phyloP scores from a whole-genome alignment of 2,888 invertebrate species.

The Phasia obesa region DNA sequence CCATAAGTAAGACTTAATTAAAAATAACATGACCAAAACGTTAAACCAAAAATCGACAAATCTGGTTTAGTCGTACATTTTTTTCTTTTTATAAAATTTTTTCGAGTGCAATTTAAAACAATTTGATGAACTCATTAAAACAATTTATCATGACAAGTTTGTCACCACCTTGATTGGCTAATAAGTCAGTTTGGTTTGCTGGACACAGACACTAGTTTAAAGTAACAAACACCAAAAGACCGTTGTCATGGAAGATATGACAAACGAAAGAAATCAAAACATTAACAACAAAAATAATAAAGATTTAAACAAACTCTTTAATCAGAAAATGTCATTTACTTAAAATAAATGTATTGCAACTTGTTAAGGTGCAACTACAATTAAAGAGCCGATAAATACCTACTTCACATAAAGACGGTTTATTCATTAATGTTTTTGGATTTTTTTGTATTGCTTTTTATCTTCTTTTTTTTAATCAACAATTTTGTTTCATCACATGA shows the following conservation, averaged over 20 bases:
- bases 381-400: constrained; percentile 33
- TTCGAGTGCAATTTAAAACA: constrained; percentile 24
- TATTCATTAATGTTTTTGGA: not conserved
- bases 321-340: constrained; percentile 58
- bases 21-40: no score
- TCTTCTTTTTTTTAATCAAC: constrained; percentile 45
- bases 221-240: constrained; percentile 26
- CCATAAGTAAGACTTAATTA: no score
- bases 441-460: not conserved
- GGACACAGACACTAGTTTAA: not conserved
- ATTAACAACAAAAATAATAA: constrained; percentile 29
- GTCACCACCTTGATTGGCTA: constrained; percentile 68
- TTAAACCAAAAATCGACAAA: no score
- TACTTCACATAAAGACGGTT: no score
- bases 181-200: constrained; percentile 58
- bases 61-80: no score
- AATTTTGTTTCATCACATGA: constrained; percentile 45
- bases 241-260: constrained; percentile 36
- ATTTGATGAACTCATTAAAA: constrained; percentile 62
- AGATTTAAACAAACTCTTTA: constrained; percentile 49
- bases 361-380: constrained; percentile 59
- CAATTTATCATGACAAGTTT: constrained; percentile 64
- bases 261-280: no score
- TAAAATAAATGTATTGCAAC: constrained; percentile 58
- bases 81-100: no score